Conservation (phyloP, 2,888 invertebrate genomes). For the Pogonocherus hispidulus region DNA sequence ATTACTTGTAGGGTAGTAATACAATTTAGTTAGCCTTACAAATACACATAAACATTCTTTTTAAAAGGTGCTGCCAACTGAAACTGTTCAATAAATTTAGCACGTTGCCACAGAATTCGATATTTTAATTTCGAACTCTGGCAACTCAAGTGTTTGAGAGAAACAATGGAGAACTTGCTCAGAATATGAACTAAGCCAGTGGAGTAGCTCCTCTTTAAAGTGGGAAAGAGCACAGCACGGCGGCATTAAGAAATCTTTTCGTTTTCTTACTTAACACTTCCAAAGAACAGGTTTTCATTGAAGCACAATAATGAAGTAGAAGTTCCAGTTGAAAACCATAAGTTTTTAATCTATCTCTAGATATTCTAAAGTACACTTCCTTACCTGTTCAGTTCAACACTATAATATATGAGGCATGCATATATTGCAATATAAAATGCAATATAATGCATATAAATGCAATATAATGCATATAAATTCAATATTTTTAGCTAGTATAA, state of each 20-base stretch:
- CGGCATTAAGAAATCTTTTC: neutral
- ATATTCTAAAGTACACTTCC: too few relatives aligned
- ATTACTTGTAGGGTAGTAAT: too few relatives aligned
- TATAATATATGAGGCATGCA: too few relatives aligned
- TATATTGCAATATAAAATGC: too few relatives aligned
- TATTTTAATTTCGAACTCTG: conserved; percentile 15
- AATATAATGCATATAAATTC: too few relatives aligned
- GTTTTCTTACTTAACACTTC: conserved; percentile 3
- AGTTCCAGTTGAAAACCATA: too few relatives aligned
- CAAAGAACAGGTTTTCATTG: neutral
- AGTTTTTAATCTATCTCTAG: too few relatives aligned
- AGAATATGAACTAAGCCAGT: conserved; percentile 16
- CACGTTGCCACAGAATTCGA: conserved; percentile 10
- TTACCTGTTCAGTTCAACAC: too few relatives aligned
- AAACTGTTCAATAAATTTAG: conserved; percentile 18
- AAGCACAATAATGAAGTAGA: neutral
- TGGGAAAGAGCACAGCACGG: neutral
- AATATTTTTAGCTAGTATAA: too few relatives aligned
- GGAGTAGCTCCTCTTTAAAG: conserved; percentile 16
- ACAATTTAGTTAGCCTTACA: too few relatives aligned
- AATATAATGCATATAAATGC: too few relatives aligned
- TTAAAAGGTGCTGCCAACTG: neutral
- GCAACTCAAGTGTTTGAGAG: conserved; percentile 10
- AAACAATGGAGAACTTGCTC: conserved; percentile 15
- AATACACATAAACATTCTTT: neutral